Base-by-base conservation (phyloP, 1,140 invertebrate genomes). In the Drosophila varians region DNA sequence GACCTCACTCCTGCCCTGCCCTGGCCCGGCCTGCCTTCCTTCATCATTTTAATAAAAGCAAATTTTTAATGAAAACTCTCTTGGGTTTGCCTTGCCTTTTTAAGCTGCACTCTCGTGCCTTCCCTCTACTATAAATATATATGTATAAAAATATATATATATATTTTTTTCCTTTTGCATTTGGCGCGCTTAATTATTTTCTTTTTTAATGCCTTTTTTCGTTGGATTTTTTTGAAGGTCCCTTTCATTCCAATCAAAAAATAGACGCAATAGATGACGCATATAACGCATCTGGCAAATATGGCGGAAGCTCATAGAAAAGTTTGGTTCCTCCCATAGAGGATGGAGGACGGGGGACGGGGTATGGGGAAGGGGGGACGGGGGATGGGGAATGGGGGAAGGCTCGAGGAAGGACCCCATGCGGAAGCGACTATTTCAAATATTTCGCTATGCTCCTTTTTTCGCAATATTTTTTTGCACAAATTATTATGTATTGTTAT, bases 401-500 rank as follows among this genome's bases (percentile, higher is more conserved):
- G n/a, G n/a, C n/a, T n/a, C n/a, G n/a, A n/a, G n/a, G n/a, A n/a
- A n/a, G n/a, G n/a, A n/a, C n/a, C n/a, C n/a, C 68, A 31, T 52
- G 57, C 65, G 79, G 71, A 62, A 74, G 80, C 47, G 80, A 84
- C 80, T 84, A 84, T 84, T 86, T 86, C 54, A 84, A 80, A 86
- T 74, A 58, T 57, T 66, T 53, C 21, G 49, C 54, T 19, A 4
- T 14, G 4, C 14, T 21, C 31, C 31, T 26, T 65, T 80, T 76
- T 82, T 74, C 61, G 77, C 60, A 53, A 76, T 73, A 68, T 83
- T 83, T 72, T 83, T 72, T 75, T 42, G 48, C 80, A 80, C 80
- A 79, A 84, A 86, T 86, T 84, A 84, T 84, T 84, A 73, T 76
- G 79, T 86, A 84, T 84, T 84, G 80, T 84, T 86, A 86, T 84